Conservation (phyloP, 2,113 vertebrate genomes). For the Lutjanus erythropterus region DNA sequence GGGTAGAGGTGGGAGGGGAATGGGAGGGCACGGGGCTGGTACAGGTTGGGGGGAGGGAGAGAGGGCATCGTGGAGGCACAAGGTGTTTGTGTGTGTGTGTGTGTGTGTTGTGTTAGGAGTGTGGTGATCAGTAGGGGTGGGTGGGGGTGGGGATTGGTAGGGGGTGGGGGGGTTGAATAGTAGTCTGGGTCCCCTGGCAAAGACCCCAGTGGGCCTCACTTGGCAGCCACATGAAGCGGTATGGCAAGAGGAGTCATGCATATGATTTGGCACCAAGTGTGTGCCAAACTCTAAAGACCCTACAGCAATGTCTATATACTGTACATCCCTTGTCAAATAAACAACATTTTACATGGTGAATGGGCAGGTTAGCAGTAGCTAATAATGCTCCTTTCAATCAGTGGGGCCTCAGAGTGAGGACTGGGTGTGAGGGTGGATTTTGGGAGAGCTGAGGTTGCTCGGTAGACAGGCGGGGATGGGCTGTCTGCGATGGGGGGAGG, state of each 20-base stretch:
- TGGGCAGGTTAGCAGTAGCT: conserved; percentile 55
- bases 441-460: conserved; percentile 15
- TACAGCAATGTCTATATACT: conserved; percentile 66
- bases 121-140: too few relatives aligned
- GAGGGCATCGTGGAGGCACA: conserved; percentile 54
- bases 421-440: conserved; percentile 43
- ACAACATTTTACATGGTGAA: conserved; percentile 52
- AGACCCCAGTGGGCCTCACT: conserved; percentile 70
- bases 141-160: not conserved
- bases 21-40: conserved; percentile 71
- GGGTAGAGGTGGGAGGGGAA: conserved; percentile 59
- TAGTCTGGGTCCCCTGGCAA: conserved; percentile 70
- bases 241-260: conserved; percentile 79
- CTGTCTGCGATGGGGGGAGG: conserved; percentile 16
- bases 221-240: conserved; percentile 80
- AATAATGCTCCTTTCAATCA: conserved; percentile 64
- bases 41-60: conserved; percentile 66
- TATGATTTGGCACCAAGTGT: conserved; percentile 77
- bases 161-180: conserved; percentile 40
- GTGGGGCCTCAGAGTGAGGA: conserved; percentile 17
- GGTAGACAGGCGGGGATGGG: conserved; percentile 39
- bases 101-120: conserved; percentile 32
- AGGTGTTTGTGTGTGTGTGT: conserved; percentile 51
- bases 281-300: conserved; percentile 72
- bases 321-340: conserved; percentile 65